Evolutionary conservation across 1,140 invertebrate genomes (phyloP), one percentile per base, ranked within the genome.

Genomic region (Tigriopus japonicus): DNA sequence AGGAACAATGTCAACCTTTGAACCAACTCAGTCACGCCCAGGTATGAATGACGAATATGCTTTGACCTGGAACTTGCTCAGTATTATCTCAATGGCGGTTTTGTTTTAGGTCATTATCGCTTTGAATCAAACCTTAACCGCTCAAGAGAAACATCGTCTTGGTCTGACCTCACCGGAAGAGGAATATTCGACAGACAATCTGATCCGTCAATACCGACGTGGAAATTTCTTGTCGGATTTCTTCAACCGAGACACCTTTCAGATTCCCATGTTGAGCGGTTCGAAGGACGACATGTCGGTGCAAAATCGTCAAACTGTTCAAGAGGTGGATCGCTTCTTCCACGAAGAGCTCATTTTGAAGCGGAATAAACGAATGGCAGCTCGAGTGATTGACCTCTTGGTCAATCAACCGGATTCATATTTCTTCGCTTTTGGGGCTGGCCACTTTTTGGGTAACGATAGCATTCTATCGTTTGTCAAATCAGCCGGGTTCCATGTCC

Each of bases 341-440:
- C 67, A 72, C 23, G 67, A 72, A 24, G 74, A 78, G 62, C 69
- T 78, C 21, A 77, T 78, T 41, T 70, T 72, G 62, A 74, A 75
- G 64, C 67, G 77, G 28, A 78, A 78, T 68, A 64, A 69, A 61
- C 64, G 75, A 56, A 78, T 78, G 76, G 74, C 71, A 6, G 64
- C 71, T 41, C 65, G 74, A 51, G 73, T 77, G 2, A 66, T 69
- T 6, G 65, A 72, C 56, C 65, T 78, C 23, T 68, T 78, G 5
- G 63, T 69, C 35, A 63, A 67, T 23, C 66, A 77, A 65, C 75
- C 76, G 0, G 63, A 72, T n/a, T 69, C 73, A 63, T 76, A 71
- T 60, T 76, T 77, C 65, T 78, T 78, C 66, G 77, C 76, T 45
- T 77, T 78, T 65, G 77, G 77, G 60, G 76, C 76, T 64, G 76